Evolutionary conservation across 2,113 vertebrate species (phyloP).

Genomic region (Rattus rattus): DNA sequence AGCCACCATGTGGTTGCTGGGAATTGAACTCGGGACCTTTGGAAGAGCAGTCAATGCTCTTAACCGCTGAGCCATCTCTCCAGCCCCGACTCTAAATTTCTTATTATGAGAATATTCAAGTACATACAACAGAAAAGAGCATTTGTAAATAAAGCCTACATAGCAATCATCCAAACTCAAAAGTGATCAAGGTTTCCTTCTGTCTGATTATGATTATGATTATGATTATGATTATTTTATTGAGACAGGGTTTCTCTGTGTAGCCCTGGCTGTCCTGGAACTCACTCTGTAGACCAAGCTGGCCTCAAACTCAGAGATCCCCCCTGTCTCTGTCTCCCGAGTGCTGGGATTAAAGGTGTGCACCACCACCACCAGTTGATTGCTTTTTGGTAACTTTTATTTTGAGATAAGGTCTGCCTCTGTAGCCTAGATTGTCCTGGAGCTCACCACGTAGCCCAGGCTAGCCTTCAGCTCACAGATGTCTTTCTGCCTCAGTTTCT

Average conservation of each 20-base stretch:
- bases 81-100: not conserved
- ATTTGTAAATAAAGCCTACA: not conserved
- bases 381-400: not conserved
- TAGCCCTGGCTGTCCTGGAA: not conserved
- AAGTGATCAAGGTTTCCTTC: not conserved
- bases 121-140: not conserved
- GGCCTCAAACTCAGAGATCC: not conserved
- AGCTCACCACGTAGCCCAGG: not conserved
- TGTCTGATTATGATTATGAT: no score
- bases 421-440: not conserved
- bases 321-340: not conserved
- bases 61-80: no score
- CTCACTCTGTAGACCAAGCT: not conserved
- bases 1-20: no score
- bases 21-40: no score
- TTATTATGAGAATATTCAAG: conserved; percentile 2
- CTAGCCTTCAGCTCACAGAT: not conserved
- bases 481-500: not conserved
- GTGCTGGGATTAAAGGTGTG: not conserved
- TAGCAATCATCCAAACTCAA: not conserved
- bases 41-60: no score
- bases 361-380: not conserved
- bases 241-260: not conserved
- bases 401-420: not conserved
- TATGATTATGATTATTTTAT: not conserved